phyloP scores from a whole-genome alignment of 2,113 vertebrate genomes.

The Cephalopholis sonnerati region DNA sequence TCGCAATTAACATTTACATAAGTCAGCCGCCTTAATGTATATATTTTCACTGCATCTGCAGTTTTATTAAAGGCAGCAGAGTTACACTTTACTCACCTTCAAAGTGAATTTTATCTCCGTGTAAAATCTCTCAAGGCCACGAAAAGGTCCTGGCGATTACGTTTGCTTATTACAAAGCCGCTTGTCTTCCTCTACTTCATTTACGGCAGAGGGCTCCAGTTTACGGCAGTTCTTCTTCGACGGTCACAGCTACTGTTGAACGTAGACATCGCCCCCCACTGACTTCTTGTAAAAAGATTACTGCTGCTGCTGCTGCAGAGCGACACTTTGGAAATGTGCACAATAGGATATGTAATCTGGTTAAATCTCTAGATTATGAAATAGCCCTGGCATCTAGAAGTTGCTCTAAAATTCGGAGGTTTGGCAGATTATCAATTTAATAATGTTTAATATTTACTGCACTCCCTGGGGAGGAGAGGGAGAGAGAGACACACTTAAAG shows the following conservation, averaged over 20 bases:
- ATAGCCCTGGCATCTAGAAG: too few species aligned
- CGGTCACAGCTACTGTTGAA: too few species aligned
- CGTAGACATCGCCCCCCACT: not conserved
- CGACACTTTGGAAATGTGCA: too few species aligned
- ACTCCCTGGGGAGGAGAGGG: too few species aligned
- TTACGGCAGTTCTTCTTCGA: not conserved
- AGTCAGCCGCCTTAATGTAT: fast-evolving
- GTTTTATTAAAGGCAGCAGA: not conserved
- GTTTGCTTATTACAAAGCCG: not conserved
- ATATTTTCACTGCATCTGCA: fast-evolving
- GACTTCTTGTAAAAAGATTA: not conserved
- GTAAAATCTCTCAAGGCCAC: not conserved
- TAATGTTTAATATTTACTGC: too few species aligned
- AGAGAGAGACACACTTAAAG: too few species aligned
- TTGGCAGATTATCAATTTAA: too few species aligned
- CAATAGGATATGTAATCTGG: too few species aligned
- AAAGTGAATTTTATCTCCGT: not conserved
- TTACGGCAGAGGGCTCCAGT: not conserved
- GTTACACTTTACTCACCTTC: slow-evolving; percentile 15
- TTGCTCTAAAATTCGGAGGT: too few species aligned
- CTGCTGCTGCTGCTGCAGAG: too few species aligned
- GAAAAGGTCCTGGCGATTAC: fast-evolving
- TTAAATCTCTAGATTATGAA: too few species aligned
- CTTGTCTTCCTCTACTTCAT: not conserved
- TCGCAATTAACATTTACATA: not conserved